These are phyloP conservation scores for Meganola albula DNA, from an alignment of 2,888 invertebrate species.

Conservation along the genomic window DNA sequence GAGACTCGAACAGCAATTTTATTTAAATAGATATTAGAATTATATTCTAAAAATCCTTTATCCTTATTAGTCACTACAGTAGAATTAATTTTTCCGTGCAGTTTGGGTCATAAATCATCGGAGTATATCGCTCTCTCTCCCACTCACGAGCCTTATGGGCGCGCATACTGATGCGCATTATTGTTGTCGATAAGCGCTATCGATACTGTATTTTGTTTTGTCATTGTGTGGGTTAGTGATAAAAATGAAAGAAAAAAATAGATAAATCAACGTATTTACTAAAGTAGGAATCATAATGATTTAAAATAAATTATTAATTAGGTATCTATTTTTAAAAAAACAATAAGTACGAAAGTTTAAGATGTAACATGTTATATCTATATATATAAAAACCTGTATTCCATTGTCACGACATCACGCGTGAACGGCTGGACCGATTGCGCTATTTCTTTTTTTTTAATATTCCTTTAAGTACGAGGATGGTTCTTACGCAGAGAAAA, in stretches of 20 bases:
- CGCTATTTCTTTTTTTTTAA: too few relatives aligned
- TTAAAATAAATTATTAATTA: not conserved
- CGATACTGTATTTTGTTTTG: not conserved
- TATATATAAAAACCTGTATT: too few relatives aligned
- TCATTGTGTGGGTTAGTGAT: conserved; percentile 3
- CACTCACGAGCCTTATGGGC: not conserved
- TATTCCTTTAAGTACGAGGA: too few relatives aligned
- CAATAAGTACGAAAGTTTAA: conserved; percentile 1
- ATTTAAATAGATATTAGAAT: too few relatives aligned
- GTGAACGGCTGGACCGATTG: too few relatives aligned
- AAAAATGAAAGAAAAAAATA: conserved; percentile 2
- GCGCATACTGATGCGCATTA: not conserved
- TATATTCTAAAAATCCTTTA: too few relatives aligned
- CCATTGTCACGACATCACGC: too few relatives aligned
- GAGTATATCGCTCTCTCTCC: not conserved
- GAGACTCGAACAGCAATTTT: too few relatives aligned
- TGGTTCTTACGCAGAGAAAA: too few relatives aligned
- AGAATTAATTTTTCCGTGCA: conserved; percentile 1
- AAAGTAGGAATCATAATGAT: conserved; percentile 1
- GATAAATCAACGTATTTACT: conserved; percentile 2
- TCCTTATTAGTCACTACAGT: too few relatives aligned
- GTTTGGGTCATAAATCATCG: conserved; percentile 1
- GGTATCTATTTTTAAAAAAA: not conserved
- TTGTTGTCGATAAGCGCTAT: not conserved
- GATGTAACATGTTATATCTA: conserved; percentile 3